phyloP scores from a whole-genome alignment of 2,113 vertebrate species.

The Nothobranchius kuhntae region DNA sequence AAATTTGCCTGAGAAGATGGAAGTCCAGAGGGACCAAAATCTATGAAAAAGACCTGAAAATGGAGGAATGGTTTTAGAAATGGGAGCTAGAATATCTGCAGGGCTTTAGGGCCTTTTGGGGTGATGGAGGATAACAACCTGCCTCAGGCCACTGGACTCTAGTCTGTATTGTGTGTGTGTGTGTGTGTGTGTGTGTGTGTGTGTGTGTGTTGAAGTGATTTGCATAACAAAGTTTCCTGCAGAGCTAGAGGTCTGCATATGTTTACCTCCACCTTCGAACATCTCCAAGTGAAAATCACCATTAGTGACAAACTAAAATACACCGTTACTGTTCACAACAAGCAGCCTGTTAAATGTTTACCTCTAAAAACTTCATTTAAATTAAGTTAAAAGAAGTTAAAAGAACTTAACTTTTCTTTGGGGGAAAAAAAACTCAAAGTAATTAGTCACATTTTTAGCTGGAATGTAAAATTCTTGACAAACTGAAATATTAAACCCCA shows the following conservation, averaged over 20 bases:
- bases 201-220: slow-evolving; percentile 28
- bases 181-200: background rate
- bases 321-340: no score
- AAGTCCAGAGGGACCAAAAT: slow-evolving; percentile 16
- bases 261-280: slow-evolving; percentile 37
- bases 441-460: no score
- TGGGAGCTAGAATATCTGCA: slow-evolving; percentile 26
- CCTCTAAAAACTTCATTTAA: no score
- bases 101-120: slow-evolving; percentile 41
- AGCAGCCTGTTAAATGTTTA: no score
- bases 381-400: no score
- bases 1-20: slow-evolving; percentile 9
- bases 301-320: no score
- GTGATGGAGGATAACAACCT: slow-evolving; percentile 51
- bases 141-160: slow-evolving; percentile 50
- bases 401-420: no score
- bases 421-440: no score
- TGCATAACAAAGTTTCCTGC: slow-evolving; percentile 10
- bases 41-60: slow-evolving; percentile 20
- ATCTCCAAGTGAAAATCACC: background rate
- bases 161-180: slow-evolving; percentile 17
- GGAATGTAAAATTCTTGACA: no score
- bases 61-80: slow-evolving; percentile 9
- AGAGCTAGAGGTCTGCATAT: slow-evolving; percentile 37
- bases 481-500: no score